Conservation (phyloP, 2,113 vertebrate genomes). For the Ailuropoda melanoleuca region DNA sequence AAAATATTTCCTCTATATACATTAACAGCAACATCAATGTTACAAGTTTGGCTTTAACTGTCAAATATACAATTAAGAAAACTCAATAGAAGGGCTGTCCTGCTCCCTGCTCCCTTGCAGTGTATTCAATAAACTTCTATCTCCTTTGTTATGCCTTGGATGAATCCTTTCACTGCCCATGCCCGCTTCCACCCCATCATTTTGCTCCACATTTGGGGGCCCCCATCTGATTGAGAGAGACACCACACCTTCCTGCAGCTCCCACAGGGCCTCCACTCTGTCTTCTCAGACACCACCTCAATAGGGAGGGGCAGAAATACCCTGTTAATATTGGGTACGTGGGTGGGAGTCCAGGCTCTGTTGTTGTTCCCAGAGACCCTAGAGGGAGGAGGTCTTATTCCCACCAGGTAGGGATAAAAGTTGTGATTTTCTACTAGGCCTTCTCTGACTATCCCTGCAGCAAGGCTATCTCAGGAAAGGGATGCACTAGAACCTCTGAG, state of each 20-base stretch:
- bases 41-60: not conserved
- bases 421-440: not conserved
- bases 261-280: not conserved
- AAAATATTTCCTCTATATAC: not conserved
- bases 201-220: not conserved
- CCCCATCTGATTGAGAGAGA: not conserved
- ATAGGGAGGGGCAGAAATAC: not conserved
- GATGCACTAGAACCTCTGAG: not conserved
- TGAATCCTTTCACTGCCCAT: not conserved
- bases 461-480: conserved; percentile 4
- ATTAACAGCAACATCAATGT: not conserved
- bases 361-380: not conserved
- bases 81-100: not conserved
- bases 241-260: not conserved
- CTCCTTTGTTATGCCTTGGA: not conserved
- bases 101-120: not conserved
- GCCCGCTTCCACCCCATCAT: not conserved
- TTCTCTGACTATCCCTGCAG: not conserved
- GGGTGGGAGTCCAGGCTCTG: not conserved
- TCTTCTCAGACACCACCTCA: not conserved
- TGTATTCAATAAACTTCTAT: not conserved
- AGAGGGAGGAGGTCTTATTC: not conserved
- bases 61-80: conserved; percentile 6
- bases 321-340: not conserved
- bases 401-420: not conserved